These are phyloP conservation scores for Forbesichthys papilliferus DNA, from an alignment of 2,113 vertebrate species.

Conservation along the genomic window DNA sequence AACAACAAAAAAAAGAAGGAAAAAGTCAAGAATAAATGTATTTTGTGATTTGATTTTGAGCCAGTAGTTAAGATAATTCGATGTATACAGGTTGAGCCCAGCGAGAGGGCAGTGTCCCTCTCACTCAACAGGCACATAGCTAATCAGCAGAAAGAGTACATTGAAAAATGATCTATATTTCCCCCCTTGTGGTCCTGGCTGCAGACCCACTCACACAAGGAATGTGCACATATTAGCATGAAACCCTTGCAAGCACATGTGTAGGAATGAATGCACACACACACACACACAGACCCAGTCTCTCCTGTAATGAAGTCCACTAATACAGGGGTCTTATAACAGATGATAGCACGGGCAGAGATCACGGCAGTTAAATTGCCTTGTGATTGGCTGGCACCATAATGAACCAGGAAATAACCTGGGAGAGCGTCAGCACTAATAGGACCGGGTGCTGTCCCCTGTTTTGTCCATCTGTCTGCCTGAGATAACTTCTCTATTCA, in stretches of 20 bases:
- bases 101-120: conserved; percentile 43
- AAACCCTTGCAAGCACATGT: neutral
- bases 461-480: conserved; percentile 3
- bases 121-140: conserved; percentile 45
- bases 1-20: too few species aligned
- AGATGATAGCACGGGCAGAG: conserved; percentile 22
- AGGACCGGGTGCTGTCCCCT: neutral
- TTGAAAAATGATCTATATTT: conserved; percentile 39
- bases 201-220: conserved; percentile 21
- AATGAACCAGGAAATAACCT: conserved; percentile 34
- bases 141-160: conserved; percentile 60
- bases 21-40: too few species aligned
- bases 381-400: conserved; percentile 29
- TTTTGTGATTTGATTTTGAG: conserved; percentile 17
- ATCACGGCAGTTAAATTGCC: conserved; percentile 9
- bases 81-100: conserved; percentile 45
- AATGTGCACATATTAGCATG: conserved; percentile 13
- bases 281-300: conserved; percentile 2
- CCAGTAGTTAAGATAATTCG: conserved; percentile 27
- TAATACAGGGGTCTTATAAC: conserved; percentile 6
- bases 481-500: conserved; percentile 3
- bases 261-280: neutral
- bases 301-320: conserved; percentile 15
- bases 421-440: neutral
- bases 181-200: conserved; percentile 21